Conservation (phyloP, 2,888 invertebrate genomes). For the Eilema griseolum region DNA sequence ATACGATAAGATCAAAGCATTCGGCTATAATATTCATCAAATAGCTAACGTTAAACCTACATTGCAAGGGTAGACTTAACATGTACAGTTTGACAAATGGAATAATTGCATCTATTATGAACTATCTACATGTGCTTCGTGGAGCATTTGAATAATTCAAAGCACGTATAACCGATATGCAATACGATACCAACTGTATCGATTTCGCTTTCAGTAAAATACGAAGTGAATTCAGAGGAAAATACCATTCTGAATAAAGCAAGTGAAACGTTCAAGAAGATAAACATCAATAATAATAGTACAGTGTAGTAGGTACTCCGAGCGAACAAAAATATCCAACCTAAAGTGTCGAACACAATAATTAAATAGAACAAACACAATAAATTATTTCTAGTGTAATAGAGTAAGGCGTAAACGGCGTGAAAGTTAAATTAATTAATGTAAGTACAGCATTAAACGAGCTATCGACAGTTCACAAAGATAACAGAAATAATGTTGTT, state of each 20-base stretch:
- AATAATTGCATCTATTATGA: constrained; percentile 47
- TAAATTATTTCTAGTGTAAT: constrained; percentile 52
- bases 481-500: constrained; percentile 51
- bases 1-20: constrained; percentile 38
- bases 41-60: constrained; percentile 30
- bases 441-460: constrained; percentile 56
- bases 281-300: constrained; percentile 30
- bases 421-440: constrained; percentile 69
- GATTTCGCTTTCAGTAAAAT: constrained; percentile 60
- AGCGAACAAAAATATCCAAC: constrained; percentile 28
- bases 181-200: constrained; percentile 60
- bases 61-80: constrained; percentile 19
- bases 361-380: constrained; percentile 50
- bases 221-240: constrained; percentile 38
- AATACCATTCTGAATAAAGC: constrained; percentile 37
- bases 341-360: constrained; percentile 43
- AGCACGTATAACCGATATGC: constrained; percentile 66
- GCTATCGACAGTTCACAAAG: constrained; percentile 51
- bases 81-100: constrained; percentile 42
- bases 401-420: constrained; percentile 56
- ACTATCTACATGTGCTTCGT: constrained; percentile 37
- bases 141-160: constrained; percentile 66
- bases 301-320: background rate
- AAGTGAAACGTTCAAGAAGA: constrained; percentile 41
- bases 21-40: constrained; percentile 35